Percentiles rank a stretch among this genome's conserved stretches.
phyloP scores from a whole-genome alignment of 2,113 vertebrate genomes.

The Callionymus lyra region DNA sequence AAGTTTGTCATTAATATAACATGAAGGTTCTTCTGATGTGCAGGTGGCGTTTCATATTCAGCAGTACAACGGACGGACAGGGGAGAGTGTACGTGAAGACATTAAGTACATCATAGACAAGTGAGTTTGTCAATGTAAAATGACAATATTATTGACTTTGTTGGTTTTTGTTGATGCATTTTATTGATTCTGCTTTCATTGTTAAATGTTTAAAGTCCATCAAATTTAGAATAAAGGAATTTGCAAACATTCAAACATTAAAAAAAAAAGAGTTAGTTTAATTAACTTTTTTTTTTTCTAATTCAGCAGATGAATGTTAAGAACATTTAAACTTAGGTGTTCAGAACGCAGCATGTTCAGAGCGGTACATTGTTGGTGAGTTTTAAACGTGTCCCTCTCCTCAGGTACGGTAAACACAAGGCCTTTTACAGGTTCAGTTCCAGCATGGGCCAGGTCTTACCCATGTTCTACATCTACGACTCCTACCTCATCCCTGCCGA shows the following conservation, averaged over 20 bases:
- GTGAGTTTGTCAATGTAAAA: conserved; percentile 52
- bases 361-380: not conserved
- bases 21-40: conserved; percentile 7
- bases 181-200: too few relatives aligned
- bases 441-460: conserved; percentile 75
- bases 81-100: conserved; percentile 79
- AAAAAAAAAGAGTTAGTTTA: too few relatives aligned
- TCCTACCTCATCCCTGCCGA: conserved; percentile 80
- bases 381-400: not conserved
- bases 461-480: conserved; percentile 86
- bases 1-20: too few relatives aligned
- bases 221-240: too few relatives aligned
- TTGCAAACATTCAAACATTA: too few relatives aligned
- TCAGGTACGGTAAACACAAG: conserved; percentile 76
- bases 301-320: too few relatives aligned
- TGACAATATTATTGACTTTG: too few relatives aligned
- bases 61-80: conserved; percentile 77
- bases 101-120: conserved; percentile 87
- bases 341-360: too few relatives aligned
- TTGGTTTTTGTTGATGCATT: too few relatives aligned
- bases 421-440: conserved; percentile 80
- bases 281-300: too few relatives aligned
- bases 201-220: too few relatives aligned
- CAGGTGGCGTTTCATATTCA: conserved; percentile 87
- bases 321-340: too few relatives aligned